Base-by-base conservation (phyloP, 2,797 vertebrate species). In the Neoniphon sammara region DNA sequence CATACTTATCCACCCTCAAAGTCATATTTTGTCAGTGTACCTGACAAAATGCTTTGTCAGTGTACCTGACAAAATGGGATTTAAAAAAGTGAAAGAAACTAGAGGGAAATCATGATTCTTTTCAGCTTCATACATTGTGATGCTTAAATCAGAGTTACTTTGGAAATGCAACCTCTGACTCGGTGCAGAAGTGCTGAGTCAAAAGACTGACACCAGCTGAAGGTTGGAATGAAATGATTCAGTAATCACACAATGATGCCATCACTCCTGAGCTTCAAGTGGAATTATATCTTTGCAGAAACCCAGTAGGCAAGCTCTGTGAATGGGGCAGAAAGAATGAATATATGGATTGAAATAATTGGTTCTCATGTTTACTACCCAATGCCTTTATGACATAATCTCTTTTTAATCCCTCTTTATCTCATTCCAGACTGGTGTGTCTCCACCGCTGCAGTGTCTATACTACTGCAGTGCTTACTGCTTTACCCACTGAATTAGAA, bases 381-480 rank as follows among this genome's bases (percentile, higher is more conserved):
- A 54, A 50, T 50, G 73, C 46, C 53, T 89, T 87, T 82, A 87
- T 54, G 66, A 83, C 83, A 88, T 89, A 84, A 89, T 91, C 85
- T 87, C 71, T 57, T 57, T 65, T 71, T 89, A 87, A 91, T 91
- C 78, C 76, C 58, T 81, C 59, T 86, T 78, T 83, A 90, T 87
- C 82, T 82, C 63, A 72, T 79, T 81, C 69, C 64, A 67, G 66
- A 67, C 71, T 63, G 78, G 63, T 49, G 66, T 75, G 70, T 78
- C 77, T 85, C 58, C 25, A 17, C 50, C 2, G 49, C 65, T 81
- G 74, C 77, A 77, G 57, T 58, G 61, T 81, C n/a, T 67, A 44
- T 21, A 56, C 42, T 42, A 31, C 75, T 75, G 63, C 77, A 73
- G 61, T 68, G 60, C 69, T 75, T 65, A 70, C 52, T 63, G 66